Evolutionary conservation across 2,888 invertebrate genomes (phyloP), one percentile per base, ranked within the genome.

Genomic region (Odontocolon sp.): DNA sequence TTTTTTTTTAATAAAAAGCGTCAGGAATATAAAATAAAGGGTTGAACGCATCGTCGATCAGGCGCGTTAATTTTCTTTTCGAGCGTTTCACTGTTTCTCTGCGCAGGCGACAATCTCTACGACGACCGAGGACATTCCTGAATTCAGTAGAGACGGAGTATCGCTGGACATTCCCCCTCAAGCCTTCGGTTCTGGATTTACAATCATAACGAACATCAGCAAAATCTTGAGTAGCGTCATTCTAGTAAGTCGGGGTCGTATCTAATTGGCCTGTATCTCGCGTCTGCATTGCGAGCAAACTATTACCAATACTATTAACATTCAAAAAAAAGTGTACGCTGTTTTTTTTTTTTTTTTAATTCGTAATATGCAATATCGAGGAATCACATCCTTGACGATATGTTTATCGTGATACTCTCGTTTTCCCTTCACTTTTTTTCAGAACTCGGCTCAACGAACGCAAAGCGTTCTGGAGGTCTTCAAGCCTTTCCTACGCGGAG

Each of bases 401-500:
- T 11, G 26, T n/a, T n/a, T n/a, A n/a, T n/a, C n/a, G n/a, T n/a
- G 9, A 21, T 11, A 31, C 14, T 21, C 18, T 54, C 16, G 33
- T 21, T 31, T 33, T n/a, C 28, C 42, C 8, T 45, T 33, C 1
- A 6, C 23, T n/a, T 26, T 23, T 64, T 93, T 93, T 18, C 92
- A 96, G 96, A 96, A 95, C 89, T 94, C 96, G 2, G 95, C 96
- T 28, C 93, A 94, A 80, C 93, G 96, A 70, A 94, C 95, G 85
- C 94, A 95, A 86, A 92, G 93, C 21, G 92, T 96, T 83, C 90
- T 96, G 81, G 93, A 95, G 68, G 92, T 95, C 42, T 95, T 96
- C 91, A 94, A 95, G 84, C 96, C 96, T 2, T 90, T 95, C 74
- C 93, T 96, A 88, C 93, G 95, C 11, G 94, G 94, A n/a, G 92